These are phyloP conservation scores for Acleris literana DNA, from an alignment of 2,888 invertebrate genomes.

Conservation along the genomic window DNA sequence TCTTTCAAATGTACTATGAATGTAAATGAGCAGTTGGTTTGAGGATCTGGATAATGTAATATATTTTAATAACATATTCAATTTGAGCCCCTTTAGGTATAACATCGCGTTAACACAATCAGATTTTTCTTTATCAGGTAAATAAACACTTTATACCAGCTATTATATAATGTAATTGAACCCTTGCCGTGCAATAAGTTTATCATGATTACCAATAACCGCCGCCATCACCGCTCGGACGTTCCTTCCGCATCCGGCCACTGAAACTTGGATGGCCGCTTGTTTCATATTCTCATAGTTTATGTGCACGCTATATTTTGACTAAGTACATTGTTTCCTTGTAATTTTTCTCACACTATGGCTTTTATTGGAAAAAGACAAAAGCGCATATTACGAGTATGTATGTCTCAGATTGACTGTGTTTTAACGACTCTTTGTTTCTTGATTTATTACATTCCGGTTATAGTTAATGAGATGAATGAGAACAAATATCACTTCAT, in stretches of 20 bases:
- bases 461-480: constrained; percentile 6
- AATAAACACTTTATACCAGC: too few species aligned
- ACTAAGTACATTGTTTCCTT: constrained; percentile 16
- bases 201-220: neutral
- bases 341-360: constrained; percentile 10
- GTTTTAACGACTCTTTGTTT: constrained; percentile 42
- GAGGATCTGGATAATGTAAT: too few species aligned
- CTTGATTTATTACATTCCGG: constrained; percentile 34
- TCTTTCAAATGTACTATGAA: too few species aligned
- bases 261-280: neutral
- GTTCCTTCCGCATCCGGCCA: neutral
- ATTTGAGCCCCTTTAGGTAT: too few species aligned
- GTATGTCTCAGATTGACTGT: constrained; percentile 2
- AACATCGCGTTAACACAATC: too few species aligned
- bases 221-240: neutral
- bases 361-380: constrained; percentile 3
- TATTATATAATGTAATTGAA: too few species aligned
- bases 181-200: too few species aligned
- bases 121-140: too few species aligned
- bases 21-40: too few species aligned
- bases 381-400: neutral
- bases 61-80: too few species aligned
- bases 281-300: constrained; percentile 4
- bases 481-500: constrained; percentile 7
- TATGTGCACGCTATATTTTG: neutral